A percentile compares a stretch with the other conserved stretches of the same genome.
Evolutionary conservation across 2,113 vertebrate species (phyloP).

Genomic region (Dendrocopos noguchii): DNA sequence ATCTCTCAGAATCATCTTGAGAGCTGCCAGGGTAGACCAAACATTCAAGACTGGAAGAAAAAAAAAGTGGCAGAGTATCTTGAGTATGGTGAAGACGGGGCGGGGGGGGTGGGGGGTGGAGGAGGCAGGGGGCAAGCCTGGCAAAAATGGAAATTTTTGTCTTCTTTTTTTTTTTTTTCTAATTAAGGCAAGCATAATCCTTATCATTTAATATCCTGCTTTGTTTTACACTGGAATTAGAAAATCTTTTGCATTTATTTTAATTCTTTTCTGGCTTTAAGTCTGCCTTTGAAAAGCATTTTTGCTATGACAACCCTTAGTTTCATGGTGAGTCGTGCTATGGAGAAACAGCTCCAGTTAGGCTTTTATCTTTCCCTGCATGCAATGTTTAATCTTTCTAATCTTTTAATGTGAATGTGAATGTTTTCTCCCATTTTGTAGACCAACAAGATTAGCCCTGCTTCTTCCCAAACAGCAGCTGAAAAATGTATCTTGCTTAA

Average conservation of each 20-base stretch:
- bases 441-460: conserved; percentile 15
- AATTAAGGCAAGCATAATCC: background rate
- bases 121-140: background rate
- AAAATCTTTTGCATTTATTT: conserved; percentile 51
- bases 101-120: background rate
- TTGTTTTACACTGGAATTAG: conserved; percentile 56
- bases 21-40: background rate
- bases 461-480: conserved; percentile 30
- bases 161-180: conserved; percentile 5
- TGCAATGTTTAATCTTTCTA: conserved; percentile 56
- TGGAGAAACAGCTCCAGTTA: conserved; percentile 44
- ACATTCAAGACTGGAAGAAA: background rate
- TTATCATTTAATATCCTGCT: conserved; percentile 45
- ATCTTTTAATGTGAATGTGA: conserved; percentile 54
- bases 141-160: conserved; percentile 23
- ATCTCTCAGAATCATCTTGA: background rate
- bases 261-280: conserved; percentile 53
- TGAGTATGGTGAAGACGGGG: background rate
- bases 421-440: conserved; percentile 61
- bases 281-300: conserved; percentile 53
- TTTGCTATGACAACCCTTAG: conserved; percentile 45
- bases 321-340: conserved; percentile 37
- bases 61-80: background rate
- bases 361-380: conserved; percentile 42
- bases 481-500: background rate